A percentile compares a stretch with the other conserved stretches of the same genome.
These are phyloP conservation scores for Mormyrus iriodes DNA, from an alignment of 2,113 vertebrate species.

Conservation along the genomic window DNA sequence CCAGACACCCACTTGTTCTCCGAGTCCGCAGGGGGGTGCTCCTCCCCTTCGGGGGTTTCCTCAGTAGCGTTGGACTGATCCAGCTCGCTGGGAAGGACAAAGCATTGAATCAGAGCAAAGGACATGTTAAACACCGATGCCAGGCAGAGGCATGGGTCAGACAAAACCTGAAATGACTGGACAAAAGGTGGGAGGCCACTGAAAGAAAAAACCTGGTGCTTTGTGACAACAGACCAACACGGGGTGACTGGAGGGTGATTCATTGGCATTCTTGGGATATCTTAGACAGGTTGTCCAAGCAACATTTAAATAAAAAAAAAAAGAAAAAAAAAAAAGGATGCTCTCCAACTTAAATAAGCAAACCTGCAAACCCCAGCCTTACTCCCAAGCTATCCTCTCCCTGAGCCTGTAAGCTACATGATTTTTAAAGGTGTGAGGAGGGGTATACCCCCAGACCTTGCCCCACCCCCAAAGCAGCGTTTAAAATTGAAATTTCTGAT, in stretches of 20 bases:
- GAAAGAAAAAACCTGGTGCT: background rate
- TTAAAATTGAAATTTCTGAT: background rate
- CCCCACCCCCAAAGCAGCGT: background rate
- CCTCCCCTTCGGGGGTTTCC: slow-evolving; percentile 75
- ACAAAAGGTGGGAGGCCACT: background rate
- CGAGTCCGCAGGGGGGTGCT: slow-evolving; percentile 70
- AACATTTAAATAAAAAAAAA: no score
- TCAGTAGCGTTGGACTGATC: slow-evolving; percentile 74
- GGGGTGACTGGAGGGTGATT: background rate
- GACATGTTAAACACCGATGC: background rate
- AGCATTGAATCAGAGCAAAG: background rate
- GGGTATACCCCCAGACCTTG: background rate
- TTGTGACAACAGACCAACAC: background rate
- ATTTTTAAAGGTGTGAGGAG: background rate
- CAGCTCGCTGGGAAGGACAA: slow-evolving; percentile 67
- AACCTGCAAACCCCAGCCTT: background rate
- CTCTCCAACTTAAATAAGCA: background rate
- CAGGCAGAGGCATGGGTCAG: background rate
- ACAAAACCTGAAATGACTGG: background rate
- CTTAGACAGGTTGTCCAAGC: background rate
- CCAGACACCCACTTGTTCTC: slow-evolving; percentile 70
- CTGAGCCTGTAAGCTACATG: background rate
- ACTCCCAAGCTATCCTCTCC: background rate
- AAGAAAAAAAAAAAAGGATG: background rate
- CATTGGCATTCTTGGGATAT: background rate